phyloP scores from a whole-genome alignment of 2,888 invertebrate species.

The Andrena flavipes region DNA sequence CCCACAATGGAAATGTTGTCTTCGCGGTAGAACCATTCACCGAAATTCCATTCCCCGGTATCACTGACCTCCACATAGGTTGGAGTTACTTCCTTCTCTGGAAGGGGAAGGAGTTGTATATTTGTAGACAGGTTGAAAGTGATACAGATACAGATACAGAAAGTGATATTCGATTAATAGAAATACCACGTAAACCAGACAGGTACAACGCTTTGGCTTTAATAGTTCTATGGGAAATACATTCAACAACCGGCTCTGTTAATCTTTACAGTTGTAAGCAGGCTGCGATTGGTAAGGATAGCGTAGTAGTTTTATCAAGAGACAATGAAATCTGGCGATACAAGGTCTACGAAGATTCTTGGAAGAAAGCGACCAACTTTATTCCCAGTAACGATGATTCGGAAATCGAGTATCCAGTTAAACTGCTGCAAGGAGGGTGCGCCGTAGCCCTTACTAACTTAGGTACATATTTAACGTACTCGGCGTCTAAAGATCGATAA shows the following conservation, averaged over 20 bases:
- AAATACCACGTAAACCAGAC: slow-evolving; percentile 71
- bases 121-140: slow-evolving; percentile 69
- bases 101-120: slow-evolving; percentile 74
- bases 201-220: slow-evolving; percentile 60
- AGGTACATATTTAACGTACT: slow-evolving; percentile 65
- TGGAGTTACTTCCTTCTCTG: slow-evolving; percentile 82
- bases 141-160: slow-evolving; percentile 25
- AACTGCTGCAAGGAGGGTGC: slow-evolving; percentile 76
- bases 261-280: slow-evolving; percentile 70
- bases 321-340: slow-evolving; percentile 79
- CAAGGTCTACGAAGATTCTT: slow-evolving; percentile 74
- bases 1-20: slow-evolving; percentile 37
- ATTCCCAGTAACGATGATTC: slow-evolving; percentile 63
- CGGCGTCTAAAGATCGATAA: not conserved
- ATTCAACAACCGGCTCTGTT: not conserved
- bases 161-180: slow-evolving; percentile 53
- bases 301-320: slow-evolving; percentile 73
- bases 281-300: slow-evolving; percentile 75
- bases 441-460: slow-evolving; percentile 80
- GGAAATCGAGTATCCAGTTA: slow-evolving; percentile 73
- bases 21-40: slow-evolving; percentile 70
- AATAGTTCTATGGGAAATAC: not conserved
- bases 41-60: slow-evolving; percentile 66
- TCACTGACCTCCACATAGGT: slow-evolving; percentile 78
- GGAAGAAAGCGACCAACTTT: slow-evolving; percentile 78